Evolutionary conservation across 2,797 vertebrate species (phyloP).

Genomic region (Galago senegalensis): DNA sequence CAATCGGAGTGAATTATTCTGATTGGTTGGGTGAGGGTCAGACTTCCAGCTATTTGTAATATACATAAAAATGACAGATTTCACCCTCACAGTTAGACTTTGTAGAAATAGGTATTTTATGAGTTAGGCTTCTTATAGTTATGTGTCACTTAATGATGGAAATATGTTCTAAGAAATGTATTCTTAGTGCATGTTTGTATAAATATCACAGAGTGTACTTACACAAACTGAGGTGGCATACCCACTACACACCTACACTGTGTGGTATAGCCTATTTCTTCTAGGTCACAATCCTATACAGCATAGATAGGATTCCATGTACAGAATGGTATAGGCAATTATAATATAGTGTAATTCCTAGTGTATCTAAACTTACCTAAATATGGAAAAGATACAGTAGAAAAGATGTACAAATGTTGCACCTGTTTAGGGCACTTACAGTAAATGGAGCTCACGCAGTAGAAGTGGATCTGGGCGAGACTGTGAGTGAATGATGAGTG

Average conservation of each 20-base stretch:
- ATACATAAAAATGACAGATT: not conserved
- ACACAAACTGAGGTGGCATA: not conserved
- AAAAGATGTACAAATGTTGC: not conserved
- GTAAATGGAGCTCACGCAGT: not conserved
- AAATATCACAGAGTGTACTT: not conserved
- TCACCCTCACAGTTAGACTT: not conserved
- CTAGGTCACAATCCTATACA: not conserved
- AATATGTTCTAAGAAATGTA: not conserved
- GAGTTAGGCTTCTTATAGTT: not conserved
- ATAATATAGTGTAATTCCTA: not conserved
- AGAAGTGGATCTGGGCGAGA: not conserved
- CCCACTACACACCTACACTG: not conserved
- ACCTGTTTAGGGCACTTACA: not conserved
- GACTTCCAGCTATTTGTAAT: not conserved
- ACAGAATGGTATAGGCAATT: not conserved
- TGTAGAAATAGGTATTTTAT: not conserved
- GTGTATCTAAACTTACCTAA: not conserved
- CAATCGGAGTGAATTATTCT: not conserved
- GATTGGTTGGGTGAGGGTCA: not conserved
- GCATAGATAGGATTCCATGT: no score
- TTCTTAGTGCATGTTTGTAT: not conserved
- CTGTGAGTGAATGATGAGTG: not conserved
- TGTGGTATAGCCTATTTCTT: not conserved
- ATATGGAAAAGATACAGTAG: not conserved
- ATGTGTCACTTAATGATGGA: not conserved